These are phyloP conservation scores for Chionoecetes opilio DNA, from an alignment of 1,140 invertebrate genomes.

Conservation along the genomic window DNA sequence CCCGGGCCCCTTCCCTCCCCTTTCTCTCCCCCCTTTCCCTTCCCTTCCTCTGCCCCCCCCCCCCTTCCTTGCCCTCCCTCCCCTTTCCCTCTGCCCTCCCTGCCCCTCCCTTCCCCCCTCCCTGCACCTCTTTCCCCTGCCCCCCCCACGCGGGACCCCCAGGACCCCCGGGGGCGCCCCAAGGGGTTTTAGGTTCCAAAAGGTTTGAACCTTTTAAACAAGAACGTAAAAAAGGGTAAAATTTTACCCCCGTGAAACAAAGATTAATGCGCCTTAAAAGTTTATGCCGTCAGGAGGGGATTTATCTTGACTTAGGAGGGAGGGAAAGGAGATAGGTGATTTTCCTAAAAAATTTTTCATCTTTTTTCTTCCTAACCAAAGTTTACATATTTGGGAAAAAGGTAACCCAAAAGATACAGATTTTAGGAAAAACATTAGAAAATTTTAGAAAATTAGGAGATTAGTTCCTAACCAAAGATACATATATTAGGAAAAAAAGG, in stretches of 20 bases:
- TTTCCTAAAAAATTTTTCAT: neutral
- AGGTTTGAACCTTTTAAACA: neutral
- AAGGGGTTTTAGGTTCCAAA: neutral
- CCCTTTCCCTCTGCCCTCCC: neutral
- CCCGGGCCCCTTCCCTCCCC: neutral
- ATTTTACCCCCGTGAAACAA: neutral
- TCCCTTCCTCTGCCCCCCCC: neutral
- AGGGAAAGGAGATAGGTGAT: no score
- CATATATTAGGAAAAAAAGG: no score
- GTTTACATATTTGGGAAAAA: neutral
- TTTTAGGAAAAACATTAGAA: neutral
- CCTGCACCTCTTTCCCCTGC: neutral
- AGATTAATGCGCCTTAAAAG: neutral
- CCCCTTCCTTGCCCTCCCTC: neutral
- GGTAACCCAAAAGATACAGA: neutral
- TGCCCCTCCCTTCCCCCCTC: neutral
- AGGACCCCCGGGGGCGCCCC: neutral
- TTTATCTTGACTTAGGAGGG: neutral
- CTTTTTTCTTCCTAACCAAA: neutral
- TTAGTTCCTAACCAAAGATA: neutral
- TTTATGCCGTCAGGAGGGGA: neutral
- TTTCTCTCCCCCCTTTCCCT: neutral
- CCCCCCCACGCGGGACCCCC: neutral
- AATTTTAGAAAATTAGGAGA: neutral
- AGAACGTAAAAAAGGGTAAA: neutral